Base-by-base conservation (phyloP, 2,888 invertebrate species). In the Abscondita cerata region DNA sequence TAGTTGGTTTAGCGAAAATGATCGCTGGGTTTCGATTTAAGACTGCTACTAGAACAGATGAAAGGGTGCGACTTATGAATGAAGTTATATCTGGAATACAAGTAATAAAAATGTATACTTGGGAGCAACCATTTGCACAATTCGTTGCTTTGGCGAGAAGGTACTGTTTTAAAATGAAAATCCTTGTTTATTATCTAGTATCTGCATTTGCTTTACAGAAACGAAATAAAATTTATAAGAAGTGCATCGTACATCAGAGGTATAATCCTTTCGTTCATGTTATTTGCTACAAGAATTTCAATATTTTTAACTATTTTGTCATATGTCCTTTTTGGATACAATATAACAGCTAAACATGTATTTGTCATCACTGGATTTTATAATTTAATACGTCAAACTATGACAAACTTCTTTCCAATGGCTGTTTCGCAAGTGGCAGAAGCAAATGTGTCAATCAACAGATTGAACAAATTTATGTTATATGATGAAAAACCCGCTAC, bases 51-150 rank as follows among this genome's bases (percentile, higher is more conserved):
- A 84, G 90, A 53, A 95, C 96, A 0, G 96, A 97, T 80, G 86
- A 92, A 70, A 81, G 97, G 2, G 90, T 97, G 1, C 84, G 92
- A 20, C 79, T 96, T 0, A 96, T 96, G 94, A 94, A 92, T 75
- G 96, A 95, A 81, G 90, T 94, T 41, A 88, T 96, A 33, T 87
- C 88, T 71, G 96, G 95, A 1, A 92, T 95, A 76, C 88, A 94
- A 81, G 94, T 96, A 0, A 93, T 97, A 68, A 97, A 97, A 82
- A 96, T 97, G 96, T 97, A 96, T 75, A 92, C 95, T 0, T 97
- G 96, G 92, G 97, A 97, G 76, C 87, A 87, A 72, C 92, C 95
- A 0, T 96, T 97, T 75, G 87, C 89, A 19, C 86, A 87, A 68
- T 84, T 95, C 62, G 90, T 96, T 1, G 87, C 83, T 15, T 70